A percentile compares a stretch with the other conserved stretches of the same genome.
Conservation (phyloP, 2,113 vertebrate species). For the Diglossa brunneiventris region DNA sequence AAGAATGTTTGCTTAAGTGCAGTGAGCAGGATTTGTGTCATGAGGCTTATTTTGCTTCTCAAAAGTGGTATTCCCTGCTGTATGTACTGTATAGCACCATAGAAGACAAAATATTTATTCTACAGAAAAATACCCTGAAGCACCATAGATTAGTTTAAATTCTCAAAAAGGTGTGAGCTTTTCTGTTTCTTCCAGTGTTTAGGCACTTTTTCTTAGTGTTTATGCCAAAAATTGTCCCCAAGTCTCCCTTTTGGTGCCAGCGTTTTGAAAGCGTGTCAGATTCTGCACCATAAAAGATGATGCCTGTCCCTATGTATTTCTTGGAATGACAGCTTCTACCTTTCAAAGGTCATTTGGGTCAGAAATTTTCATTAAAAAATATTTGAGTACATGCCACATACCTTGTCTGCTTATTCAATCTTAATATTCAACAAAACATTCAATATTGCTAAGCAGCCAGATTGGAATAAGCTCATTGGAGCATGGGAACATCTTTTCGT, state of each 20-base stretch:
- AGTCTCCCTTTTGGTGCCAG: not conserved
- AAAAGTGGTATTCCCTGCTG: not conserved
- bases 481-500: not conserved
- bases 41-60: not conserved
- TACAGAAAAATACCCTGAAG: constrained; percentile 3
- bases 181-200: not conserved
- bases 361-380: constrained; percentile 65
- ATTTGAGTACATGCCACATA: constrained; percentile 50
- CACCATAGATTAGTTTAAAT: not conserved
- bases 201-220: not conserved
- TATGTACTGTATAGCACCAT: not conserved
- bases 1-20: constrained; percentile 20
- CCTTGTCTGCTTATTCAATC: constrained; percentile 49
- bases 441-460: constrained; percentile 42
- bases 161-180: not conserved
- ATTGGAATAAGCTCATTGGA: not conserved
- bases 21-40: constrained; percentile 11
- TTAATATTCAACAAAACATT: constrained; percentile 45
- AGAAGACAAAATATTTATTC: not conserved
- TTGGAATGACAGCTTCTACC: constrained; percentile 48
- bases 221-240: not conserved
- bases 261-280: not conserved
- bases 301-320: not conserved
- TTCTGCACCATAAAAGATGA: not conserved
- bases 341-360: constrained; percentile 31